phyloP scores from a whole-genome alignment of 2,888 invertebrate genomes.

The Argyresthia albistria region DNA sequence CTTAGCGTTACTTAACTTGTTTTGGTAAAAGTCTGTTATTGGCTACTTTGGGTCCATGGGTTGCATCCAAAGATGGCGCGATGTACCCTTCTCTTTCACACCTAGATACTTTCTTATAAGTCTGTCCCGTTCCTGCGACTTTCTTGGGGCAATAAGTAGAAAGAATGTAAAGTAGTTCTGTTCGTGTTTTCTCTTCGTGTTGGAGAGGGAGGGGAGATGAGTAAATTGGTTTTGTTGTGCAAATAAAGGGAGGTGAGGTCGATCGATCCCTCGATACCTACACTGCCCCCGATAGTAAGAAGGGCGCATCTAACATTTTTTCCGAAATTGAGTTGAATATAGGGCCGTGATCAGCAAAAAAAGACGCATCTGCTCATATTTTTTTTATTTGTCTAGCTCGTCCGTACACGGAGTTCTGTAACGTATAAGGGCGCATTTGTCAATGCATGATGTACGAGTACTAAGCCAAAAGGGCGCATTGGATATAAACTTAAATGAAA shows the following conservation, averaged over 20 bases:
- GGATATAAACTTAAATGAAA: no score
- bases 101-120: conserved; percentile 17
- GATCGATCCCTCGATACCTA: conserved; percentile 29
- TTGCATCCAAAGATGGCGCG: conserved; percentile 68
- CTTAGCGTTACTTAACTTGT: conserved; percentile 29
- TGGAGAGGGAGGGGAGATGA: conserved; percentile 8
- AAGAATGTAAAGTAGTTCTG: conserved; percentile 34
- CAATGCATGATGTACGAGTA: no score
- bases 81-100: conserved; percentile 32
- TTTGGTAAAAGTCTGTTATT: conserved; percentile 41
- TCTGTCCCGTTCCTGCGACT: conserved; percentile 30
- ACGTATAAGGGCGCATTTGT: no score
- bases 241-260: conserved; percentile 39
- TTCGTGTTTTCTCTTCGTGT: conserved; percentile 11
- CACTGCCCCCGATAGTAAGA: no score
- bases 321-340: no score
- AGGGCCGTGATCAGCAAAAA: no score
- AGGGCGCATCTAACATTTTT: no score
- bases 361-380: no score
- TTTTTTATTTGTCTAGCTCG: no score
- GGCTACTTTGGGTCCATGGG: conserved; percentile 65
- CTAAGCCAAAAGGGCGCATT: no score
- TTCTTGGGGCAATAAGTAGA: conserved; percentile 39
- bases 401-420: no score
- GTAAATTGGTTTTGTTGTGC: conserved; percentile 52